Conservation (phyloP, 2,113 vertebrate genomes). For the Ageneiosus marmoratus region DNA sequence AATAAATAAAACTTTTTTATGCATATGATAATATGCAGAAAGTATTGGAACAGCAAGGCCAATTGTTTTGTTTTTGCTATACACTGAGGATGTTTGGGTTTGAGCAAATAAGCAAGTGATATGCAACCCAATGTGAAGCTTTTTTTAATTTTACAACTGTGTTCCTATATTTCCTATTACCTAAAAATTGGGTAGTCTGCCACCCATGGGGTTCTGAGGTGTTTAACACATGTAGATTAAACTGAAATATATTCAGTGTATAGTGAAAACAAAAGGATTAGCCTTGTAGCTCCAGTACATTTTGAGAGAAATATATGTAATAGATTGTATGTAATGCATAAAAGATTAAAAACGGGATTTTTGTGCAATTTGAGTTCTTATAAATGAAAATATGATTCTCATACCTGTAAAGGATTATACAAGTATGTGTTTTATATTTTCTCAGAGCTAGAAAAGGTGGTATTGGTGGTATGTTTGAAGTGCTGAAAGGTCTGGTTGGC, state of each 20-base stretch:
- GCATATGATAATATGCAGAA: neutral
- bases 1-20: neutral
- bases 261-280: neutral
- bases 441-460: constrained; percentile 80
- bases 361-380: neutral
- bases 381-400: neutral
- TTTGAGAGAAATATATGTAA: neutral
- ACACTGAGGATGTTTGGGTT: too few relatives aligned
- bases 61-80: too few relatives aligned
- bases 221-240: neutral
- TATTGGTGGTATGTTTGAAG: constrained; percentile 94
- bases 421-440: neutral
- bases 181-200: too few relatives aligned
- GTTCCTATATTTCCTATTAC: too few relatives aligned
- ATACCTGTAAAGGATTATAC: neutral
- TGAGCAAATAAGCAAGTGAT: neutral
- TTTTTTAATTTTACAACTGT: too few relatives aligned
- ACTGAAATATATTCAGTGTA: neutral
- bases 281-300: neutral
- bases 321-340: neutral
- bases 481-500: constrained; percentile 95
- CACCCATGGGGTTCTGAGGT: too few relatives aligned
- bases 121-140: neutral
- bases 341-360: too few relatives aligned
- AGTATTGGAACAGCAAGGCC: neutral